Base-by-base conservation (phyloP, 2,888 invertebrate species). In the Coelinius sp. region DNA sequence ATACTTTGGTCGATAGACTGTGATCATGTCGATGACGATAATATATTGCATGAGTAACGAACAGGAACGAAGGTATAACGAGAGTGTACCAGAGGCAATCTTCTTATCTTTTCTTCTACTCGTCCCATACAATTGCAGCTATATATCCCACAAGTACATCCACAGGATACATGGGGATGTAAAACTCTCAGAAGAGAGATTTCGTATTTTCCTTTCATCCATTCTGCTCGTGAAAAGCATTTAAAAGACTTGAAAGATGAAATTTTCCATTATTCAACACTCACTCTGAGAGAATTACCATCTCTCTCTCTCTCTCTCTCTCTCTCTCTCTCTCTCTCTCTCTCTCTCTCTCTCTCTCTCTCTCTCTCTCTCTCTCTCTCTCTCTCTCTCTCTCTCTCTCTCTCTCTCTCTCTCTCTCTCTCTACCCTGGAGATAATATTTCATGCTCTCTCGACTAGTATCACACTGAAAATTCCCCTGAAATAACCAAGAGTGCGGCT, bases 21-120 rank as follows among this genome's bases (percentile, higher is more conserved):
- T 56, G 56, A 56, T 56, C 56, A 56, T 20, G 56, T 56, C 56
- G 56, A 56, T 56, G 25, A 56, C 56, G 56, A 56, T 56, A 56
- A 56, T 56, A 56, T 56, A 56, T 56, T 14, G 56, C 56, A 27
- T 25, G 56, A 27, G 56, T 56, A 56, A 56, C 56, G 56, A 56
- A 56, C 56, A 14, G 31, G 56, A 56, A 56, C 56, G 25, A n/a
- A 44, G 44, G 46, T 56, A n/a, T n/a, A 56, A 56, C 56, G 56
- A 56, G 56, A 56, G 25, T 56, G 17, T 31, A 56, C 27, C 56
- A 3, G 27, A 17, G 5, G 56, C 56, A 56, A 56, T 56, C 14
- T 12, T 6, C 56, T 56, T 56, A 56, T 56, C 56, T 49, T 10
- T 49, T 49, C 56, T 56, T 31, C 31, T 14, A 20, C 27, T 14